These are phyloP conservation scores for Acromyrmex heyeri DNA, from an alignment of 1,140 invertebrate genomes.

Conservation along the genomic window DNA sequence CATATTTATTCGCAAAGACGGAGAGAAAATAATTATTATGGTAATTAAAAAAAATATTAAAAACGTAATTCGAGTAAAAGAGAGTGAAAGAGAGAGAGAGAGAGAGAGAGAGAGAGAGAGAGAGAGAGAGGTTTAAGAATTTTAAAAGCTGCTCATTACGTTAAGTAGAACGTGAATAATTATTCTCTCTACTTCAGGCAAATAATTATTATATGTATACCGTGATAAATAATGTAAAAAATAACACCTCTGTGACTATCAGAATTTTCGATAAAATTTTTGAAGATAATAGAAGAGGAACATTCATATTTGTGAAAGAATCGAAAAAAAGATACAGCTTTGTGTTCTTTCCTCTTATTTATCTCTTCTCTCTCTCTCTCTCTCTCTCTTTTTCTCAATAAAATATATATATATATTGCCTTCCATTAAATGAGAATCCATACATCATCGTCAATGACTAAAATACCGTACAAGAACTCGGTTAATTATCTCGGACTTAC, in stretches of 20 bases:
- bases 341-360: not conserved
- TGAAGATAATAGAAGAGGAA: not conserved
- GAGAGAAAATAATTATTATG: not conserved
- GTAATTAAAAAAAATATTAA: not conserved
- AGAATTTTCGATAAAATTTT: constrained; percentile 27
- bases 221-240: not conserved
- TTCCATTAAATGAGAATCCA: no score
- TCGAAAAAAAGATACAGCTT: constrained; percentile 24
- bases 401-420: no score
- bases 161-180: constrained; percentile 3
- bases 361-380: not conserved
- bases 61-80: not conserved
- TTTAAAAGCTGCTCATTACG: not conserved
- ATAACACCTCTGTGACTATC: not conserved
- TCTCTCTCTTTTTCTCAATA: not conserved
- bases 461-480: no score
- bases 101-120: no score
- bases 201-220: constrained; percentile 12
- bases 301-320: constrained; percentile 21
- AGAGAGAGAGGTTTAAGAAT: not conserved
- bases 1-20: not conserved
- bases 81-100: no score
- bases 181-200: not conserved
- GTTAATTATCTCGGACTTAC: no score
- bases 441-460: no score